phyloP scores from a whole-genome alignment of 2,113 vertebrate genomes.

The Mastomys coucha region DNA sequence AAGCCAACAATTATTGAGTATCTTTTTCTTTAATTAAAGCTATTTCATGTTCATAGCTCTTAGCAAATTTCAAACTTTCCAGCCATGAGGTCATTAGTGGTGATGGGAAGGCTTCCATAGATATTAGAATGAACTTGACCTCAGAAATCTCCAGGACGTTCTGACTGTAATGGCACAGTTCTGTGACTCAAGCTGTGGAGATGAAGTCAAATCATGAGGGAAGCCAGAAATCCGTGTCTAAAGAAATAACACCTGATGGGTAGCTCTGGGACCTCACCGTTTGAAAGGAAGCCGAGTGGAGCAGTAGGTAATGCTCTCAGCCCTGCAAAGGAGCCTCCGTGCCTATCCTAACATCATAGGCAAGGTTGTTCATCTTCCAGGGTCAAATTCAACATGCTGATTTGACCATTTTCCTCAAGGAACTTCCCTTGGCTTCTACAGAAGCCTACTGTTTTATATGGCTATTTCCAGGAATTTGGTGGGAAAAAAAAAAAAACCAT shows the following conservation, averaged over 20 bases:
- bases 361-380: background rate
- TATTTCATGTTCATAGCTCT: conserved; percentile 68
- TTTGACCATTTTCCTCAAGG: background rate
- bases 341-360: background rate
- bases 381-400: background rate
- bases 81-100: conserved; percentile 70
- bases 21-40: conserved; percentile 81
- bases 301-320: background rate
- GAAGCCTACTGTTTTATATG: background rate
- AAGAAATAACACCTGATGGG: background rate
- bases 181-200: conserved; percentile 18
- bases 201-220: conserved; percentile 46
- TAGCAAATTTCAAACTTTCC: conserved; percentile 74
- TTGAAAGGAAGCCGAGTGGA: background rate
- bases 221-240: conserved; percentile 24
- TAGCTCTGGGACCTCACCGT: background rate
- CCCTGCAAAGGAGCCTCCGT: background rate
- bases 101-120: conserved; percentile 61
- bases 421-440: background rate
- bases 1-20: conserved; percentile 80
- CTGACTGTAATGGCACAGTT: conserved; percentile 39
- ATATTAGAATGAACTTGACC: conserved; percentile 67
- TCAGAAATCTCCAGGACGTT: background rate
- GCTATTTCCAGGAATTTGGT: background rate
- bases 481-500: background rate